Base-by-base conservation (phyloP, 2,888 invertebrate genomes). In the Brenthis daphne region DNA sequence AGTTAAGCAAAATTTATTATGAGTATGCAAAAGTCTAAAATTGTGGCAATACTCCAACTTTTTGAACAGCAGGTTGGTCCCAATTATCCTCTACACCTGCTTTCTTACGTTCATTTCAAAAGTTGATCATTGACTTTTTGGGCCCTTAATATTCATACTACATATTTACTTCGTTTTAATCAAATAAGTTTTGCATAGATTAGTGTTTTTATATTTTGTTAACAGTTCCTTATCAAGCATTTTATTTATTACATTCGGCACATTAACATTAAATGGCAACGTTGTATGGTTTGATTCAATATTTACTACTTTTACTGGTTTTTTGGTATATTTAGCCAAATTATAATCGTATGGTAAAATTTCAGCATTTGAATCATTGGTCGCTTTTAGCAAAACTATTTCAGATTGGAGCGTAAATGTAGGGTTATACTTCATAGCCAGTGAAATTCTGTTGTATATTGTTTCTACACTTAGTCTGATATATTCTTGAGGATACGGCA, bases 401-500 rank as follows among this genome's bases (percentile, higher is more conserved):
- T 58, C 20, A 12, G 58, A 58, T 58, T 47, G 24, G 5, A 58
- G 24, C 12, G 11, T 24, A 58, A 24, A 48, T 43, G 16, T 58
- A 48, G 58, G 47, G 13, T 58, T 48, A 20, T 58, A 58, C 4
- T 43, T 47, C 13, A 16, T 43, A 14, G 48, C 29, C 6, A 60
- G 16, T 50, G 11, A 24, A 48, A 60, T 60, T 50, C 50, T 50
- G 12, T 60, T 51, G 16, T 60, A 33, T 0, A 48, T 50, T 16
- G 60, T 51, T 60, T 60, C 50, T 33, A 60, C 20, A 24, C 1
- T 33, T 8, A 50, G 24, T 29, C 50, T 60, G 13, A 60, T 50
- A 50, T 60, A 60, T 11, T 60, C 50, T 60, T 33, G 48, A 50
- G 60, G 50, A 20, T 60, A 60, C 12, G 29, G n/a, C 48, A 50